Percentiles rank a stretch among this genome's conserved stretches.
Conservation (phyloP, 2,113 vertebrate genomes). For the Ginglymostoma cirratum region DNA sequence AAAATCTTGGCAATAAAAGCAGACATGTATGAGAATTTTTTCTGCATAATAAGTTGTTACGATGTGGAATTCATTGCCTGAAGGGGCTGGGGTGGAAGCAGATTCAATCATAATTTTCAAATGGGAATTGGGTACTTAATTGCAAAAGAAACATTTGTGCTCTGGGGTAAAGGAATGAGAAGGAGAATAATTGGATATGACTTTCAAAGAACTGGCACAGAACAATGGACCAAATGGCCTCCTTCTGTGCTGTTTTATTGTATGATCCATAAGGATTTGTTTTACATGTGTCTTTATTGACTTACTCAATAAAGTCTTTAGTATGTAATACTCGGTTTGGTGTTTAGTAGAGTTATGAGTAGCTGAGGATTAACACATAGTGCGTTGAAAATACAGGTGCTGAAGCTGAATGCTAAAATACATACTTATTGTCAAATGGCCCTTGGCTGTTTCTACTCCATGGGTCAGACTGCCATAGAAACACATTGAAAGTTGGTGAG, state of each 20-base stretch:
- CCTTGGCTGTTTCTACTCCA: neutral
- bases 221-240: neutral
- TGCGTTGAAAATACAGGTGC: neutral
- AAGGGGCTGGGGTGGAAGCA: neutral
- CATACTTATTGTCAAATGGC: neutral
- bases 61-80: neutral
- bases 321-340: neutral
- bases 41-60: neutral
- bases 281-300: neutral
- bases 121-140: neutral
- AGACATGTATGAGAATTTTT: neutral
- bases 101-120: neutral
- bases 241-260: neutral
- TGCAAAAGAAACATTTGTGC: neutral
- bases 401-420: neutral
- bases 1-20: neutral
- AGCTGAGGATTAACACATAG: neutral
- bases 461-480: neutral
- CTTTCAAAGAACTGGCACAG: neutral
- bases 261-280: neutral
- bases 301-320: neutral
- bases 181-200: neutral
- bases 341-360: neutral
- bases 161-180: neutral
- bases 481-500: neutral